These are phyloP conservation scores for Machaerirhynchus nigripectus DNA, from an alignment of 2,113 vertebrate species.

Conservation along the genomic window DNA sequence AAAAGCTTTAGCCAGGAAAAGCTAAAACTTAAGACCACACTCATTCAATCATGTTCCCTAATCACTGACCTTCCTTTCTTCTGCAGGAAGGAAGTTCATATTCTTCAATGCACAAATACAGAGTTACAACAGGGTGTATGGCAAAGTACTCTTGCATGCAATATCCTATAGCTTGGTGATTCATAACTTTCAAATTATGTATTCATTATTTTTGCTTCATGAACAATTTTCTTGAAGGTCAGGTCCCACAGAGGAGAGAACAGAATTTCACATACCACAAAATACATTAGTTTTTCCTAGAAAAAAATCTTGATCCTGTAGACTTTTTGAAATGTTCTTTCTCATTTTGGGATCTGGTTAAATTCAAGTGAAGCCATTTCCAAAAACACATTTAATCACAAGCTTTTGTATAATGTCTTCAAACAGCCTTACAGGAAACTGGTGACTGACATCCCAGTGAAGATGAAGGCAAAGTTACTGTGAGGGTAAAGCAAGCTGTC, in stretches of 20 bases:
- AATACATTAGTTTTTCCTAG: neutral
- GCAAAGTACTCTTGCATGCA: neutral
- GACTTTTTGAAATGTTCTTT: neutral
- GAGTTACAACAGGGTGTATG: neutral
- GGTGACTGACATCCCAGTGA: neutral
- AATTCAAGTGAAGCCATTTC: neutral
- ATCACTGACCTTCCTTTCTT: neutral
- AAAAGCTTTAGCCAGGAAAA: neutral
- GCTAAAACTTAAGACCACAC: neutral
- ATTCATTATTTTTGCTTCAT: neutral
- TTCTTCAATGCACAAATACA: neutral
- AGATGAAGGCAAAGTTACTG: neutral
- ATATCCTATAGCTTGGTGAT: neutral
- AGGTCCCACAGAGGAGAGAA: neutral
- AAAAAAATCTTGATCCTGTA: neutral
- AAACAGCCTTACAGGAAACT: neutral
- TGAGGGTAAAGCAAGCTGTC: neutral
- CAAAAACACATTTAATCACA: neutral
- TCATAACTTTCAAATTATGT: neutral
- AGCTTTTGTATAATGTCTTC: neutral
- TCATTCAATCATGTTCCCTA: neutral
- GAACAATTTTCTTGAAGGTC: neutral
- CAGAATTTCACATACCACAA: neutral
- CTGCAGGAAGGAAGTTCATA: neutral
- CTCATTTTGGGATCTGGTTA: neutral